A percentile compares a stretch with the other conserved stretches of the same genome.
Evolutionary conservation across 2,113 vertebrate genomes (phyloP).

Genomic region (Helogale parvula): DNA sequence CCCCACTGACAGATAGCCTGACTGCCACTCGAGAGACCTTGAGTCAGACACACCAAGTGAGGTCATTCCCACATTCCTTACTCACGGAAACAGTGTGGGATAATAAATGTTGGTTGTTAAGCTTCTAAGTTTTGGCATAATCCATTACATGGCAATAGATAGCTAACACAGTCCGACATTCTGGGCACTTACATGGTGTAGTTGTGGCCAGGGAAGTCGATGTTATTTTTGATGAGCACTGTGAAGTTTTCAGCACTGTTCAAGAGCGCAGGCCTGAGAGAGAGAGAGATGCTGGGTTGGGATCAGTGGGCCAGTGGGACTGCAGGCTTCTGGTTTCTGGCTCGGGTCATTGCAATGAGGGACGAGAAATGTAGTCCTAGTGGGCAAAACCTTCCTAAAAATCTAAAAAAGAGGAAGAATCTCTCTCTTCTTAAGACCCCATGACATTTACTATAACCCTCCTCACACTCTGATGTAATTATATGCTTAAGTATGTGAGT

Average conservation of each 20-base stretch:
- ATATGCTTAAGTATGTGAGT: not conserved
- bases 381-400: not conserved
- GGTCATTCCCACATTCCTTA: not conserved
- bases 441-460: not conserved
- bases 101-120: not conserved
- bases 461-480: not conserved
- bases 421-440: not conserved
- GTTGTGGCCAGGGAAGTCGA: conserved; percentile 90
- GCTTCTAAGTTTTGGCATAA: not conserved
- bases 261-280: conserved; percentile 88
- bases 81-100: not conserved
- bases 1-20: not conserved
- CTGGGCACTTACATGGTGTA: conserved; percentile 84
- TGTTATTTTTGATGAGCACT: conserved; percentile 91
- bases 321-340: not conserved
- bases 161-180: not conserved
- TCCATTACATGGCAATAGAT: not conserved
- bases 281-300: not conserved
- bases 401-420: not conserved
- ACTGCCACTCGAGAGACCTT: not conserved
- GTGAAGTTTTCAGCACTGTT: conserved; percentile 91
- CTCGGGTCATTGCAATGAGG: not conserved
- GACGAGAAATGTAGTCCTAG: not conserved
- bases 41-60: not conserved
- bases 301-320: not conserved